These are phyloP conservation scores for Podarcis lilfordi DNA, from an alignment of 2,797 vertebrate genomes.

Conservation along the genomic window DNA sequence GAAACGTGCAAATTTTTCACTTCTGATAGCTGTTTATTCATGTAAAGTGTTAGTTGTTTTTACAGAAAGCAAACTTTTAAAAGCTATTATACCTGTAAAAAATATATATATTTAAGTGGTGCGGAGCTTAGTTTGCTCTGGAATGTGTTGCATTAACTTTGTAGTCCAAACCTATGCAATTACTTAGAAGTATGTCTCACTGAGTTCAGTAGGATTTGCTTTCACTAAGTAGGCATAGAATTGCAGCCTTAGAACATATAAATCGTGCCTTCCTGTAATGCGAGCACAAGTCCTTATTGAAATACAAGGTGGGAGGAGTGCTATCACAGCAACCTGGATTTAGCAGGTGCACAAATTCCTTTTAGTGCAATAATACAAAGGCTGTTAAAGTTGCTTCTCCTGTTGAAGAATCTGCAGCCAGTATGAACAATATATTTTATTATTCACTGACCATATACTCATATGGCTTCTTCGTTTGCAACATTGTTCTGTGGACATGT, in stretches of 20 bases:
- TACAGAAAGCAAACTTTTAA: neutral
- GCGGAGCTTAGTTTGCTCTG: neutral
- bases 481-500: neutral
- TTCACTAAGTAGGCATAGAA: conserved; percentile 14
- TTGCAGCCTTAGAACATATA: neutral
- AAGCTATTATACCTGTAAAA: neutral
- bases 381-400: neutral
- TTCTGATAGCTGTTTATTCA: neutral
- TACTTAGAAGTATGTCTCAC: neutral
- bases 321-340: conserved; percentile 19
- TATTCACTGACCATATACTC: neutral
- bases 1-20: neutral
- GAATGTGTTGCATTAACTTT: neutral
- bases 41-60: neutral
- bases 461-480: neutral
- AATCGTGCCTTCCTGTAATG: neutral
- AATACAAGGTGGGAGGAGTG: neutral
- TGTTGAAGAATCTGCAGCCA: neutral
- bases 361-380: neutral
- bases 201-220: conserved; percentile 9
- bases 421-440: neutral
- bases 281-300: neutral
- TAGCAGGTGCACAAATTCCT: conserved; percentile 20
- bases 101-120: neutral
- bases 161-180: neutral